These are phyloP conservation scores for Hoplodrina blanda DNA, from an alignment of 2,888 invertebrate genomes.

Conservation along the genomic window DNA sequence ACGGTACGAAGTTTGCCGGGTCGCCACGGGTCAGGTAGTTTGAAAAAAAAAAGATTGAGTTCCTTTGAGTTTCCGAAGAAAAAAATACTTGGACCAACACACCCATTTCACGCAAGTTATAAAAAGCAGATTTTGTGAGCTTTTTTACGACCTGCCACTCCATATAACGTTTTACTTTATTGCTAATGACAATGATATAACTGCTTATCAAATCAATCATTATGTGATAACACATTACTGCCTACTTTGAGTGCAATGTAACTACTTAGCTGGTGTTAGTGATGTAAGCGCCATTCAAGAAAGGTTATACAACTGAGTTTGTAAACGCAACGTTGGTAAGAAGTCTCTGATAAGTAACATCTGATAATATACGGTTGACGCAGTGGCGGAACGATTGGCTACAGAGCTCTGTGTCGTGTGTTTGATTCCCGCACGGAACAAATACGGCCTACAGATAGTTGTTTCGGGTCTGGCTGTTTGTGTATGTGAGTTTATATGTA, in stretches of 20 bases:
- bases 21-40: too few species aligned
- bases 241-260: background rate
- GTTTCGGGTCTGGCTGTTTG: too few species aligned
- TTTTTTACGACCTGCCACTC: constrained; percentile 27
- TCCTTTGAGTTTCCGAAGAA: background rate
- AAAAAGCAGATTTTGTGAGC: constrained; percentile 28
- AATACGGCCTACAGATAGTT: too few species aligned
- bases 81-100: background rate
- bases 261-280: constrained; percentile 9
- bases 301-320: constrained; percentile 18
- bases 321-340: constrained; percentile 9
- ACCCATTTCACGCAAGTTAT: constrained; percentile 14
- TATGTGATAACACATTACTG: constrained; percentile 23
- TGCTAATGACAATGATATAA: constrained; percentile 14
- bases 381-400: too few species aligned
- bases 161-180: constrained; percentile 40
- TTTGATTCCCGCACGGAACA: too few species aligned
- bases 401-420: too few species aligned
- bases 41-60: too few species aligned
- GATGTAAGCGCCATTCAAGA: constrained; percentile 9
- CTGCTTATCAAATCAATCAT: constrained; percentile 21
- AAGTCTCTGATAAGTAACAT: background rate
- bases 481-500: too few species aligned
- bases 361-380: background rate
- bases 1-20: too few species aligned